phyloP scores from a whole-genome alignment of 1,140 invertebrate species.

The Cyrtorhinus lividipennis region DNA sequence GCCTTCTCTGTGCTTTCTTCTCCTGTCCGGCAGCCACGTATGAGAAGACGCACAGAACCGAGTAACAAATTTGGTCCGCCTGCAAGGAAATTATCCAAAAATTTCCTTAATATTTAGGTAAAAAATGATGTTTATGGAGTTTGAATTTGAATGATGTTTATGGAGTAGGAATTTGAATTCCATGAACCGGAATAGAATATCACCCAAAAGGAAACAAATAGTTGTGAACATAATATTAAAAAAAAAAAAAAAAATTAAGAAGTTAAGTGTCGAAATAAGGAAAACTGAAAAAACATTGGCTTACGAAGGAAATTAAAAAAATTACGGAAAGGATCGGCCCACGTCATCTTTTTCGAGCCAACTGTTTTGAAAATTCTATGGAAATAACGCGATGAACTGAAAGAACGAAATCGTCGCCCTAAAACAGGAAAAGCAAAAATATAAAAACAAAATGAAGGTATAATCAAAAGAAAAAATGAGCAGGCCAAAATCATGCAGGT shows the following conservation, averaged over 20 bases:
- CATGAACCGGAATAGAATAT: too few species aligned
- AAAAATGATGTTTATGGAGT: too few species aligned
- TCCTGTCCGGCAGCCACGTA: constrained; percentile 86
- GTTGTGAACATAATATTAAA: too few species aligned
- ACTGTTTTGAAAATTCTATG: constrained; percentile 32
- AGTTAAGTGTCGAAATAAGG: neutral
- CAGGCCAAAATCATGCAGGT: too few species aligned
- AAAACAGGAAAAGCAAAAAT: constrained; percentile 28
- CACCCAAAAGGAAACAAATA: too few species aligned
- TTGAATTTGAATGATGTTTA: too few species aligned
- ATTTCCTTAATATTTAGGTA: too few species aligned
- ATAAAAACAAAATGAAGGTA: constrained; percentile 24
- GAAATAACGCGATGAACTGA: constrained; percentile 47
- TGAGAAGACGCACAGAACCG: constrained; percentile 97
- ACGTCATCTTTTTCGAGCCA: constrained; percentile 19
- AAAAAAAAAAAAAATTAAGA: too few species aligned
- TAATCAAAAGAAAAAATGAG: neutral
- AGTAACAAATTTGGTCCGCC: constrained; percentile 99
- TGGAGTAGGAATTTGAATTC: too few species aligned
- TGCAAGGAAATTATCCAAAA: too few species aligned
- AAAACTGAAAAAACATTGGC: constrained; percentile 5
- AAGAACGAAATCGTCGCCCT: constrained; percentile 42
- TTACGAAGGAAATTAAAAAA: constrained; percentile 18
- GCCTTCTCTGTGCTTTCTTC: constrained; percentile 36
- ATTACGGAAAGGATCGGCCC: constrained; percentile 20